Conservation (phyloP, 2,113 vertebrate genomes). For the Acanthisitta chloris region DNA sequence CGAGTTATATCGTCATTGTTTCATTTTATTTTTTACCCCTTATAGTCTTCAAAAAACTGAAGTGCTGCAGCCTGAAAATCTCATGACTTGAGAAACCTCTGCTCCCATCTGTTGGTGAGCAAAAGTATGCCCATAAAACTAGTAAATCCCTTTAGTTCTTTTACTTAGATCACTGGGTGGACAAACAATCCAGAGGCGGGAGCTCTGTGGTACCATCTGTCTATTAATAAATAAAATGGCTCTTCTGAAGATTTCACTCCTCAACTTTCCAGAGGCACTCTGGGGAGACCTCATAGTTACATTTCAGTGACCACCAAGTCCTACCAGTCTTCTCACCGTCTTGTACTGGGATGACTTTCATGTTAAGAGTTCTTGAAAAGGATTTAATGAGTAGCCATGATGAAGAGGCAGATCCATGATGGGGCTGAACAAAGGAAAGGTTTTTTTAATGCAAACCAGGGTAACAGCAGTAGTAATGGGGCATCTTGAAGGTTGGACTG, state of each 20-base stretch:
- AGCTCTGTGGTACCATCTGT: neutral
- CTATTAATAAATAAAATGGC: neutral
- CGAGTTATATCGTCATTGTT: neutral
- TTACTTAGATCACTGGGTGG: neutral
- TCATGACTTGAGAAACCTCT: neutral
- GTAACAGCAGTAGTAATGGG: neutral
- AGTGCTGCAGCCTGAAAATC: neutral
- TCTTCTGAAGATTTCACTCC: neutral
- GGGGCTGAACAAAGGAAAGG: neutral
- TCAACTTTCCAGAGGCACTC: neutral
- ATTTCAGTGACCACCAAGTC: neutral
- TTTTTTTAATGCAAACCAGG: neutral
- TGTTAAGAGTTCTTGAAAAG: neutral
- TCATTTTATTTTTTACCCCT: neutral
- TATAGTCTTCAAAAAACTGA: neutral
- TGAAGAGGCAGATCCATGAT: neutral
- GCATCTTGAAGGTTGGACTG: neutral
- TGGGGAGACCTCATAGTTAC: neutral
- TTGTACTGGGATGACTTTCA: neutral
- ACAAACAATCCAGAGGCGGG: neutral
- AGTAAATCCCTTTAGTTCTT: neutral
- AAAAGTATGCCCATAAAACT: neutral
- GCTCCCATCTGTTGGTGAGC: conserved; percentile 14
- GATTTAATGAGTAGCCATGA: neutral
- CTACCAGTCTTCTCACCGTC: neutral